A percentile compares a stretch with the other conserved stretches of the same genome.
phyloP scores from a whole-genome alignment of 2,113 vertebrate genomes.

The Cygnus buccinator region DNA sequence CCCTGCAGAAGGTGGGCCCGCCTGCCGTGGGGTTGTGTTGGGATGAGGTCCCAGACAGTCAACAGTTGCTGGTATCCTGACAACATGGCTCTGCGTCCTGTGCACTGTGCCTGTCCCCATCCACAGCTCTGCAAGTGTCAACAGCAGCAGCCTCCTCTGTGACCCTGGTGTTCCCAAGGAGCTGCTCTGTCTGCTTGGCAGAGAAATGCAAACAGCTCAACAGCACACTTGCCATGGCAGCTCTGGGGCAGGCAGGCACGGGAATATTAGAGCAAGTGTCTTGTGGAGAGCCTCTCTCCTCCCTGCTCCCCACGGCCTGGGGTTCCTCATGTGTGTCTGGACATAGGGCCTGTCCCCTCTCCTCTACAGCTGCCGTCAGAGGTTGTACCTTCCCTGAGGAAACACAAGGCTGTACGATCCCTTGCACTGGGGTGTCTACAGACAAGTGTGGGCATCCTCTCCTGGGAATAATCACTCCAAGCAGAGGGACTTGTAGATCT shows the following conservation, averaged over 20 bases:
- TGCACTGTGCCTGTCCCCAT: neutral
- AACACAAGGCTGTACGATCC: fast-evolving
- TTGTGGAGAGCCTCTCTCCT: neutral
- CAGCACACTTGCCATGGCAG: neutral
- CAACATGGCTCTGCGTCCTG: neutral
- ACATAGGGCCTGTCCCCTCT: neutral
- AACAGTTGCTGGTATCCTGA: neutral
- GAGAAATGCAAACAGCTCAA: neutral
- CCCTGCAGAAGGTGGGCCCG: neutral
- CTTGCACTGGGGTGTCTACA: neutral
- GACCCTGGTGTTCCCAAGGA: neutral
- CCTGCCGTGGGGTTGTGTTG: neutral
- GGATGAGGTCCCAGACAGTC: neutral
- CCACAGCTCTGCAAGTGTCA: neutral
- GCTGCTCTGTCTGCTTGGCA: neutral
- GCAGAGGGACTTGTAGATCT: neutral
- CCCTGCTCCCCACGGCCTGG: fast-evolving
- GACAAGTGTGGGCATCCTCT: fast-evolving
- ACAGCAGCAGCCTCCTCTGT: neutral
- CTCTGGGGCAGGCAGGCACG: neutral
- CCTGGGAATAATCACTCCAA: neutral
- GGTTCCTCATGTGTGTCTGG: neutral
- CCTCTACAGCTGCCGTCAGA: neutral
- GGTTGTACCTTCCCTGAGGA: neutral
- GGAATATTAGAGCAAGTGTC: neutral